These are phyloP conservation scores for Papilio gigon DNA, from an alignment of 2,888 invertebrate genomes.

Conservation along the genomic window DNA sequence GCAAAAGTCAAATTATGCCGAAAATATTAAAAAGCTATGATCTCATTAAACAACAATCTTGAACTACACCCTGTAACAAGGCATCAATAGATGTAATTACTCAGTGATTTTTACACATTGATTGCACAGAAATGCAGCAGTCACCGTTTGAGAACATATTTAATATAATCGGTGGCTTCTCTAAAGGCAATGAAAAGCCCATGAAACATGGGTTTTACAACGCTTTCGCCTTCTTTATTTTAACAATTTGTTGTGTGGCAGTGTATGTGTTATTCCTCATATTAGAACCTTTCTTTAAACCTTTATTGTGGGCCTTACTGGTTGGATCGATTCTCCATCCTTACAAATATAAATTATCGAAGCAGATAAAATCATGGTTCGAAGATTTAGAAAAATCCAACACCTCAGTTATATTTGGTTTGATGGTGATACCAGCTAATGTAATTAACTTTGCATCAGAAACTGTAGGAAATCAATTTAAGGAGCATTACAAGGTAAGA, in stretches of 20 bases:
- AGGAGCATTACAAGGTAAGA: conserved; percentile 83
- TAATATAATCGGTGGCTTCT: conserved; percentile 85
- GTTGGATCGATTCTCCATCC: conserved; percentile 99
- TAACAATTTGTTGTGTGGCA: conserved; percentile 86
- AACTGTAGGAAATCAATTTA: conserved; percentile 86
- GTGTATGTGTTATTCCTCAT: conserved; percentile 91
- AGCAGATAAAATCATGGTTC: conserved; percentile 90
- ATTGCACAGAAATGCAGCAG: conserved; percentile 71
- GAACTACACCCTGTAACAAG: conserved; percentile 53
- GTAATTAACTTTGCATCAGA: conserved; percentile 89
- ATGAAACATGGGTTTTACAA: conserved; percentile 96
- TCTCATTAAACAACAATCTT: conserved; percentile 43
- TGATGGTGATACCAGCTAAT: conserved; percentile 87
- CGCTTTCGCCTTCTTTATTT: conserved; percentile 90
- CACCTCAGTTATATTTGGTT: conserved; percentile 84
- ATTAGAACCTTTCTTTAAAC: conserved; percentile 95
- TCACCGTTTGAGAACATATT: conserved; percentile 86
- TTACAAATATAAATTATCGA: conserved; percentile 91
- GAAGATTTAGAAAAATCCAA: conserved; percentile 85
- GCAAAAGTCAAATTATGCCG: conserved; percentile 23
- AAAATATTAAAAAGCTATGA: conserved; percentile 44
- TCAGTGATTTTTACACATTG: conserved; percentile 27
- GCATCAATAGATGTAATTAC: conserved; percentile 56
- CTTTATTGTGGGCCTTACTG: conserved; percentile 96
- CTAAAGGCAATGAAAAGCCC: conserved; percentile 92